Evolutionary conservation across 2,113 vertebrate genomes (phyloP).

Genomic region (Uropsilus gracilis): DNA sequence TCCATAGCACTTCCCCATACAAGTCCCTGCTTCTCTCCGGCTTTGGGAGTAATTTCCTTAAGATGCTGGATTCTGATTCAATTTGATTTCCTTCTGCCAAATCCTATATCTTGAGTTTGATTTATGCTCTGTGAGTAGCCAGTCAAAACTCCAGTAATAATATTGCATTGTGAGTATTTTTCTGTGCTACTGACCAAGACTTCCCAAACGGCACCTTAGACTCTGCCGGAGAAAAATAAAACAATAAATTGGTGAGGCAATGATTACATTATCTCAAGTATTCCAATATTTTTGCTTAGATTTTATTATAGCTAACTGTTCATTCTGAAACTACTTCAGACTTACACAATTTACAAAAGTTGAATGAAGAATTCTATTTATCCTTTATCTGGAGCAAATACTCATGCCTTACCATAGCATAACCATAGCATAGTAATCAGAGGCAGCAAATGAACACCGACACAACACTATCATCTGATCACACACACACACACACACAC

Average conservation of each 20-base stretch:
- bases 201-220: background rate
- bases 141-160: too few species aligned
- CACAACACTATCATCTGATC: background rate
- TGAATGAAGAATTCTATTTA: background rate
- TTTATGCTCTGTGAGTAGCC: too few species aligned
- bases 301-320: background rate
- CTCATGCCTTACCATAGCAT: background rate
- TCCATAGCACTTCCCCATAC: too few species aligned
- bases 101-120: too few species aligned
- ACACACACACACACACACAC: background rate
- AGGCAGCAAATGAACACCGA: background rate
- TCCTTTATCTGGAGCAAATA: background rate
- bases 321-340: constrained; percentile 9
- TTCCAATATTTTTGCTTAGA: background rate
- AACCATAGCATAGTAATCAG: background rate
- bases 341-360: background rate
- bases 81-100: too few species aligned
- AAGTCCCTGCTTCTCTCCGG: too few species aligned
- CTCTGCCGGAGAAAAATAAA: background rate
- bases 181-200: background rate
- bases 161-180: background rate
- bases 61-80: too few species aligned
- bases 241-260: background rate
- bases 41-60: too few species aligned
- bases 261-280: background rate